These are phyloP conservation scores for Hapalemur alaotrensis DNA, from an alignment of 2,797 vertebrate genomes.

Conservation along the genomic window DNA sequence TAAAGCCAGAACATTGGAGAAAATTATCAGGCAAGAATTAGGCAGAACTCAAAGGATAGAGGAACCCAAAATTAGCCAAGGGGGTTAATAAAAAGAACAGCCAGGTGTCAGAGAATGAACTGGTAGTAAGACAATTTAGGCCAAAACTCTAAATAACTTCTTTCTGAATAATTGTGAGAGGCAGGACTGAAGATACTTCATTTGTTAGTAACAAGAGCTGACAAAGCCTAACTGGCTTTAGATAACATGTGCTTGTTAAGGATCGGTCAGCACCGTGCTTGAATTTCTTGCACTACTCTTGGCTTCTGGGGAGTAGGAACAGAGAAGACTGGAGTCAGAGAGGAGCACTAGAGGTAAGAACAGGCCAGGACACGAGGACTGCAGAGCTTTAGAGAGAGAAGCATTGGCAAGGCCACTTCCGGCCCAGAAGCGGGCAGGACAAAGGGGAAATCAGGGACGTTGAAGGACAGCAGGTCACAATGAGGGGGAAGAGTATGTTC, in stretches of 20 bases:
- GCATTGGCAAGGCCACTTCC: neutral
- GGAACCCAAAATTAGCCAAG: neutral
- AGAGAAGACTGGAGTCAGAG: neutral
- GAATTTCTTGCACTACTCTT: neutral
- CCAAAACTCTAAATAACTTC: neutral
- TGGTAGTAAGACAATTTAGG: neutral
- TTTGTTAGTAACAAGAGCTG: neutral
- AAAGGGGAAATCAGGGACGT: neutral
- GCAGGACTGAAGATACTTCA: neutral
- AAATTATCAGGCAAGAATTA: neutral
- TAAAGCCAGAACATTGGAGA: neutral
- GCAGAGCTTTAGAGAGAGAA: neutral
- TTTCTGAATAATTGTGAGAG: neutral
- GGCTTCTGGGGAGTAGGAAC: neutral
- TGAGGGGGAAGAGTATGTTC: neutral
- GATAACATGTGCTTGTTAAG: neutral
- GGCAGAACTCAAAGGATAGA: neutral
- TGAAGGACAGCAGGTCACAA: neutral
- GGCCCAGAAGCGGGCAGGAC: neutral
- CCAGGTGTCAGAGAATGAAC: neutral
- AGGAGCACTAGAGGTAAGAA: neutral
- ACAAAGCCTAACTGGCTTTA: neutral
- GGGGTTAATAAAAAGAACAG: neutral
- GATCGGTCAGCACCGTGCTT: neutral
- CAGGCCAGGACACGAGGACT: neutral